Conservation (phyloP, 2,888 invertebrate genomes). For the Sceliomorpha sp. region DNA sequence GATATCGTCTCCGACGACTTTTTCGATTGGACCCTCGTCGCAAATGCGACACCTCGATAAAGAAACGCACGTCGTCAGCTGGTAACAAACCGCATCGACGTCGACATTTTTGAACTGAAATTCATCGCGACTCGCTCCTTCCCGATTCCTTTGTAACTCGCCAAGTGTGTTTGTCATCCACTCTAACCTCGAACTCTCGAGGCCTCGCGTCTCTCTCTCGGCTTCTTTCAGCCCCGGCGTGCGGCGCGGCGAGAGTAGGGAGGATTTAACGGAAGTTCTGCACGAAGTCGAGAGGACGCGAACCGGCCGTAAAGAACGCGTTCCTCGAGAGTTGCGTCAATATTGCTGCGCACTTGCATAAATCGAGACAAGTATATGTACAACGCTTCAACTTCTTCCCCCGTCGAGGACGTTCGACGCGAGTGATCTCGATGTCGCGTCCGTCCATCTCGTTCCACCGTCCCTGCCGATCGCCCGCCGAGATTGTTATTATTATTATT, state of each 20-base stretch:
- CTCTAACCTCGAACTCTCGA: slow-evolving; percentile 58
- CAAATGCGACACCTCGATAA: neutral
- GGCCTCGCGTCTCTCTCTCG: slow-evolving; percentile 33
- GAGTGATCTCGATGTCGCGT: slow-evolving; percentile 51
- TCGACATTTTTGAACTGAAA: slow-evolving; percentile 33
- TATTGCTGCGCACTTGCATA: slow-evolving; percentile 64
- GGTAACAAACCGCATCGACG: slow-evolving; percentile 27
- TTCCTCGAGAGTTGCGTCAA: slow-evolving; percentile 65
- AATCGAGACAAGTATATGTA: slow-evolving; percentile 57
- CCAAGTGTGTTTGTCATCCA: slow-evolving; percentile 62
- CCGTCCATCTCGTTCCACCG: too few relatives aligned
- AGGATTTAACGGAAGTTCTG: slow-evolving; percentile 52
- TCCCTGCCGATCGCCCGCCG: too few relatives aligned
- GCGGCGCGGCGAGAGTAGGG: slow-evolving; percentile 15
- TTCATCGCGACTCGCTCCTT: slow-evolving; percentile 1
- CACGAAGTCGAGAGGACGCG: slow-evolving; percentile 58
- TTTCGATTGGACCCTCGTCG: too few relatives aligned
- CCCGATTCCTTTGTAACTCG: slow-evolving; percentile 26
- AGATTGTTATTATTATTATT: too few relatives aligned
- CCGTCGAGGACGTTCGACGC: slow-evolving; percentile 25
- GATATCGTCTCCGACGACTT: too few relatives aligned
- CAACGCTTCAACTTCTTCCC: slow-evolving; percentile 39
- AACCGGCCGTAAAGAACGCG: slow-evolving; percentile 57
- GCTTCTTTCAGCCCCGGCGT: slow-evolving; percentile 30
- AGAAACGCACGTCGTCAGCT: neutral